phyloP scores from a whole-genome alignment of 1,140 invertebrate genomes.

The Camponotus floridanus region DNA sequence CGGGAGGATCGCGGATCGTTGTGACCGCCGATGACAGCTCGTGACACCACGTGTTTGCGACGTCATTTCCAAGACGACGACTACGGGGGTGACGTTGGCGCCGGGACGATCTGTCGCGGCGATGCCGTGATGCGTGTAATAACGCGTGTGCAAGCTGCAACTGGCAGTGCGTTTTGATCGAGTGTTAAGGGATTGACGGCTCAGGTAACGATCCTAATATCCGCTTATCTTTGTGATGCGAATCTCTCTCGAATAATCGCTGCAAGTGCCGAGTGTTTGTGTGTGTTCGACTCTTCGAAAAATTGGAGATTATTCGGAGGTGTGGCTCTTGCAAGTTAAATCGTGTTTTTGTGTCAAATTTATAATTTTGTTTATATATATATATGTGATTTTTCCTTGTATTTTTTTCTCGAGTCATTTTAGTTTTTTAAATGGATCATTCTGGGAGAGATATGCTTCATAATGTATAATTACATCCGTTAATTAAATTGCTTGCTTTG shows the following conservation, averaged over 20 bases:
- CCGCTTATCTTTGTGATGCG: constrained; percentile 2
- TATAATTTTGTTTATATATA: neutral
- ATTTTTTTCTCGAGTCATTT: neutral
- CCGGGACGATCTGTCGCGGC: neutral
- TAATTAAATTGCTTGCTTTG: neutral
- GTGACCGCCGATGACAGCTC: constrained; percentile 53
- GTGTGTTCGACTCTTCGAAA: neutral
- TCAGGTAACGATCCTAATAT: constrained; percentile 42
- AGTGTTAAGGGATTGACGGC: constrained; percentile 55
- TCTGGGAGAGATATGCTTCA: neutral
- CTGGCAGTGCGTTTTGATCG: constrained; percentile 52
- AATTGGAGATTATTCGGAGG: constrained; percentile 11
- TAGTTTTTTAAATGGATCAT: neutral
- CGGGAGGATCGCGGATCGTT: constrained; percentile 7
- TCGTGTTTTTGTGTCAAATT: neutral
- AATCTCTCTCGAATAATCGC: neutral
- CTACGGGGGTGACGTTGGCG: constrained; percentile 27
- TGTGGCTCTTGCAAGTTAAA: constrained; percentile 11
- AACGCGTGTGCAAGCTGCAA: constrained; percentile 54
- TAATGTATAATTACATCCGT: neutral
- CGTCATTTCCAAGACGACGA: constrained; percentile 42
- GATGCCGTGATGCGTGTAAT: constrained; percentile 63
- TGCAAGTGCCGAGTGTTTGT: neutral
- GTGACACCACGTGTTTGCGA: constrained; percentile 63
- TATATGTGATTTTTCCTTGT: neutral